These are phyloP conservation scores for Heterotis niloticus DNA, from an alignment of 2,113 vertebrate species.

Conservation along the genomic window DNA sequence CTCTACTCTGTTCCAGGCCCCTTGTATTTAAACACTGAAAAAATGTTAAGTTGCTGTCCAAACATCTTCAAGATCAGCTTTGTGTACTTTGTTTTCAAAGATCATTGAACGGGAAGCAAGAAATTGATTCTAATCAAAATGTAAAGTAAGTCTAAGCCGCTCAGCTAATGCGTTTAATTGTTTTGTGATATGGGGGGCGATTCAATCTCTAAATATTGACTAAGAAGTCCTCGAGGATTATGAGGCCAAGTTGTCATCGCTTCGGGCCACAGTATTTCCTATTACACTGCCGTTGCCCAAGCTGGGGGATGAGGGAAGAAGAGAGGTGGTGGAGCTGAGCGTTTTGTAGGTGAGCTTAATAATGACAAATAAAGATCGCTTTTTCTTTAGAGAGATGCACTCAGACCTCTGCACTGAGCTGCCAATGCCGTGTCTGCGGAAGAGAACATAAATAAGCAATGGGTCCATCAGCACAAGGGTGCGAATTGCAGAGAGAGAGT, in stretches of 20 bases:
- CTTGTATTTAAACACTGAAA: no score
- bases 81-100: constrained; percentile 10
- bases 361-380: background rate
- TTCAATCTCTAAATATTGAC: constrained; percentile 23
- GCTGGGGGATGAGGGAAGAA: no score
- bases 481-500: background rate
- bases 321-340: background rate
- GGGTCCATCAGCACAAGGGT: background rate
- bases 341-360: background rate
- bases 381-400: background rate
- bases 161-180: background rate
- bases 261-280: background rate
- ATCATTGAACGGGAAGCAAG: background rate
- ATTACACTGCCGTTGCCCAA: background rate
- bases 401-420: background rate
- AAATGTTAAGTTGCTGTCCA: background rate
- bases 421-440: background rate
- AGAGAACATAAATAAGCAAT: background rate
- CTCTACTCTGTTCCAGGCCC: background rate
- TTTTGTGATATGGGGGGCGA: background rate
- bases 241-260: background rate
- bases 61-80: background rate
- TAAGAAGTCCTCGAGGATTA: constrained; percentile 15
- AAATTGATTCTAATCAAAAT: constrained; percentile 18
- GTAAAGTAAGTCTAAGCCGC: constrained; percentile 10